Evolutionary conservation across 2,797 vertebrate species (phyloP).

Genomic region (Stomatorhinus walkeri): DNA sequence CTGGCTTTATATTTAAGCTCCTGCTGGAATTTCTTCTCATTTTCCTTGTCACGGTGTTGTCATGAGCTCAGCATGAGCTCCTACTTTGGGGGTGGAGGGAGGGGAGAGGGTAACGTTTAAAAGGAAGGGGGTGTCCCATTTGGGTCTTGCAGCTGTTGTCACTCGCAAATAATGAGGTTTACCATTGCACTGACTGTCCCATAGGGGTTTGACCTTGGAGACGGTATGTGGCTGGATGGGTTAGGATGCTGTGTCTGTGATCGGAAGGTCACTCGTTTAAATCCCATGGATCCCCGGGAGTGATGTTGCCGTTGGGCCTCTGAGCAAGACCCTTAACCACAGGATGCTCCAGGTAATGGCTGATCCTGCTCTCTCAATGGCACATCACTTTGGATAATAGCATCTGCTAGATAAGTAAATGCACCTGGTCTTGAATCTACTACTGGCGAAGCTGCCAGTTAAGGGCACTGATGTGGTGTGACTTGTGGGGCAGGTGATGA

Average conservation of each 20-base stretch:
- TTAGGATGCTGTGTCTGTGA: background rate
- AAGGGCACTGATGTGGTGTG: background rate
- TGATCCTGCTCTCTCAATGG: background rate
- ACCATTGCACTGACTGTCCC: background rate
- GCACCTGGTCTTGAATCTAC: background rate
- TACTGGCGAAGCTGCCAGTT: background rate
- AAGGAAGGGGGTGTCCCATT: background rate
- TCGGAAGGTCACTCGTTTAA: background rate
- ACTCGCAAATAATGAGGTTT: slow-evolving; percentile 22
- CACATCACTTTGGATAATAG: background rate
- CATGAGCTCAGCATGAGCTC: background rate
- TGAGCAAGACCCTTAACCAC: background rate
- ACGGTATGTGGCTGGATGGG: background rate
- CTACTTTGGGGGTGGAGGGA: background rate
- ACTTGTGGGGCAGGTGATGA: background rate
- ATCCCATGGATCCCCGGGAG: background rate
- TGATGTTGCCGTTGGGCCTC: background rate
- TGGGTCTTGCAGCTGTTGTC: background rate
- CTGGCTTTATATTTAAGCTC: background rate
- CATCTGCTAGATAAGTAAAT: background rate
- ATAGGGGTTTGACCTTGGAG: slow-evolving; percentile 13
- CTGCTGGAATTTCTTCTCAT: background rate
- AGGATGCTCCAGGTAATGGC: background rate
- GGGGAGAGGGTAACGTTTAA: background rate
- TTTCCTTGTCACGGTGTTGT: background rate